phyloP scores from a whole-genome alignment of 2,797 vertebrate species.

The Sarcophilus harrisii region DNA sequence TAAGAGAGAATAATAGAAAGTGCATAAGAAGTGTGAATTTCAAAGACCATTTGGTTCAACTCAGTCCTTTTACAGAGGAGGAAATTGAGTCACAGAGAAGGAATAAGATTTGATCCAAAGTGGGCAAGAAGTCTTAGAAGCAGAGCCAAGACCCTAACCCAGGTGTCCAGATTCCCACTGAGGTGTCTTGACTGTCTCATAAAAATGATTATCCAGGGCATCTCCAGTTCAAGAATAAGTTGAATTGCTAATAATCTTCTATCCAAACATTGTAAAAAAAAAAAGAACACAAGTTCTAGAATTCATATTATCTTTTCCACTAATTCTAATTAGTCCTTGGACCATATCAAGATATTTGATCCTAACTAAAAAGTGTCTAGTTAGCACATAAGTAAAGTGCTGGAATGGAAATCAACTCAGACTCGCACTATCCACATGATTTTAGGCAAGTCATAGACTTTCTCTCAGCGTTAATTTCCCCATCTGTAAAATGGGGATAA shows the following conservation, averaged over 20 bases:
- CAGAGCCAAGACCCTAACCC: background rate
- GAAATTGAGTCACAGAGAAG: background rate
- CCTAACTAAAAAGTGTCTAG: background rate
- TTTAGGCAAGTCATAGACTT: background rate
- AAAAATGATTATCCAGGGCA: background rate
- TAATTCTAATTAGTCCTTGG: background rate
- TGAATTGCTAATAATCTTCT: background rate
- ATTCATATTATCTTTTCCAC: too few relatives aligned
- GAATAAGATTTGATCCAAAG: background rate
- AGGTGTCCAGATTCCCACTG: background rate
- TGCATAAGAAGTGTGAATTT: background rate
- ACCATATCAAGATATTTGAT: background rate
- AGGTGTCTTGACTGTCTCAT: background rate
- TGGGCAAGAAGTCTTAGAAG: background rate
- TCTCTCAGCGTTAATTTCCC: background rate
- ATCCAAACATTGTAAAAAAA: background rate
- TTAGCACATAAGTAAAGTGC: background rate
- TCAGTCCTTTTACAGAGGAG: background rate
- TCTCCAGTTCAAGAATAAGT: background rate
- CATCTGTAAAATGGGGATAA: background rate
- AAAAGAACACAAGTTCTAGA: too few relatives aligned
- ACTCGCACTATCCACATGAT: background rate
- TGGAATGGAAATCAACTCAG: background rate
- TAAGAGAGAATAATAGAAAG: background rate
- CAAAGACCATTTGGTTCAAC: background rate